Evolutionary conservation across 2,113 vertebrate genomes (phyloP).

Genomic region (Bubo blakistoni): DNA sequence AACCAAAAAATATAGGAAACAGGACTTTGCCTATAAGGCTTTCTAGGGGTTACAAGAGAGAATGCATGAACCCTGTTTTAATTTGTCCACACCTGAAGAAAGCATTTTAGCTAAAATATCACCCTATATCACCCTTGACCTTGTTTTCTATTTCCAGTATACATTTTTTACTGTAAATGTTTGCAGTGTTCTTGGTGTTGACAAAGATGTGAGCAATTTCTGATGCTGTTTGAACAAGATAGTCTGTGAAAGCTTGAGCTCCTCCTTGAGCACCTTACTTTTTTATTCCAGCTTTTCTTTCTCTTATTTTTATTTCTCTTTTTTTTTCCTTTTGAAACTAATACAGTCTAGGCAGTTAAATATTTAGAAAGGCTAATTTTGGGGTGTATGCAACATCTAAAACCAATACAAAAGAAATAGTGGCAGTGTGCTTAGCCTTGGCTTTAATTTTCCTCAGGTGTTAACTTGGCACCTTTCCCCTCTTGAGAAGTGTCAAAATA

Average conservation of each 20-base stretch:
- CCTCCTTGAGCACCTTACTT: not conserved
- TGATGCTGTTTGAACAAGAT: constrained; percentile 3
- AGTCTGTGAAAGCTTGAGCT: constrained; percentile 4
- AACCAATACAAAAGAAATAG: not conserved
- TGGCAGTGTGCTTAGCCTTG: not conserved
- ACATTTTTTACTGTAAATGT: not conserved
- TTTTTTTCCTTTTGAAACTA: not conserved
- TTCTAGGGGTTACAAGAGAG: constrained; percentile 6
- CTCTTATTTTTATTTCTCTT: not conserved
- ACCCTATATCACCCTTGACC: not conserved
- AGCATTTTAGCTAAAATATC: constrained; percentile 14
- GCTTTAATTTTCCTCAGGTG: constrained; percentile 5
- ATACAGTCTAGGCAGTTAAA: not conserved
- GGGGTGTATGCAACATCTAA: not conserved
- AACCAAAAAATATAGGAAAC: not conserved
- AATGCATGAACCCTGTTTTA: constrained; percentile 20
- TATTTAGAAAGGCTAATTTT: constrained; percentile 12
- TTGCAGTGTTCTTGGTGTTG: constrained; percentile 36
- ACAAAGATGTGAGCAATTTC: not conserved
- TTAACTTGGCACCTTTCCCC: not conserved
- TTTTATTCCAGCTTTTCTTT: not conserved
- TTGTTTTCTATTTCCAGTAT: constrained; percentile 52
- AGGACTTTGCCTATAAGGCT: not conserved
- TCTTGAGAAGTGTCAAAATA: constrained; percentile 2
- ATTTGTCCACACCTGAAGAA: not conserved